phyloP scores from a whole-genome alignment of 2,797 vertebrate genomes.

The Halcyon leucocephala region DNA sequence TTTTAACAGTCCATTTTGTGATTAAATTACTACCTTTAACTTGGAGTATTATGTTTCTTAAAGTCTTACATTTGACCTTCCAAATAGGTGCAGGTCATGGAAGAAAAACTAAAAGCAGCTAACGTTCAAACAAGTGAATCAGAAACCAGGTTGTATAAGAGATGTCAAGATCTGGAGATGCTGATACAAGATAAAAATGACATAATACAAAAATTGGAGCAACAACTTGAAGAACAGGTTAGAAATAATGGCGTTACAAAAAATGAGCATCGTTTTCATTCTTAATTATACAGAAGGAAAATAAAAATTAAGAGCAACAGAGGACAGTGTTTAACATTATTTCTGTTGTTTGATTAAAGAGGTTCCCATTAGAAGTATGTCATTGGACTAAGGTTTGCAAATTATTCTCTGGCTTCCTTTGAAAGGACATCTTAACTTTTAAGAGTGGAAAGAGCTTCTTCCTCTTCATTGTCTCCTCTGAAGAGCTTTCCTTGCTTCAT shows the following conservation, averaged over 20 bases:
- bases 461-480: neutral
- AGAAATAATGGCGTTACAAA: constrained; percentile 19
- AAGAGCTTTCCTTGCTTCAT: neutral
- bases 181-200: constrained; percentile 91
- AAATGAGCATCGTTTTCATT: neutral
- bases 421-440: neutral
- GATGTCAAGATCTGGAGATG: constrained; percentile 91
- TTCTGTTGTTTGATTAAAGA: neutral
- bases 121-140: constrained; percentile 89
- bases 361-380: neutral
- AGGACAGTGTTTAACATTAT: neutral
- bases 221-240: constrained; percentile 96
- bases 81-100: constrained; percentile 93
- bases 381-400: neutral
- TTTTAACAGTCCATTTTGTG: neutral
- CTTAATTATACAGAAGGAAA: neutral
- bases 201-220: constrained; percentile 86
- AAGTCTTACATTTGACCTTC: constrained; percentile 42
- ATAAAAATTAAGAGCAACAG: neutral
- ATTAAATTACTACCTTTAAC: neutral
- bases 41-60: neutral
- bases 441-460: neutral
- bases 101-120: constrained; percentile 92
- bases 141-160: constrained; percentile 88
- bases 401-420: neutral